These are phyloP conservation scores for Acanthisitta chloris DNA, from an alignment of 2,113 vertebrate genomes.

Conservation along the genomic window DNA sequence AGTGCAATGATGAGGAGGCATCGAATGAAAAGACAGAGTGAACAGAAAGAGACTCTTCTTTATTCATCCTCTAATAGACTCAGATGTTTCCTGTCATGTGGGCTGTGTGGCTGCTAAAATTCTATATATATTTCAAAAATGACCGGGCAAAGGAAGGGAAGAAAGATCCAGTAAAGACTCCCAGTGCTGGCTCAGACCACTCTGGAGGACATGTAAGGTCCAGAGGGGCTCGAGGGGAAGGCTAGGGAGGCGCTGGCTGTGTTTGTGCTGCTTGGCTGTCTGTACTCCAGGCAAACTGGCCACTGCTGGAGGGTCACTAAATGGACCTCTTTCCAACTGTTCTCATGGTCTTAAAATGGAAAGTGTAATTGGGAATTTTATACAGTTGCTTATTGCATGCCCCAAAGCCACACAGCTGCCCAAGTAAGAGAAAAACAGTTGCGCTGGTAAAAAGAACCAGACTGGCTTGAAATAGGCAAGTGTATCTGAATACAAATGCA, in stretches of 20 bases:
- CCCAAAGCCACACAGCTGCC: neutral
- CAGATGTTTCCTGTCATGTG: neutral
- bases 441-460: neutral
- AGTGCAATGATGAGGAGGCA: neutral
- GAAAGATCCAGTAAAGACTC: neutral
- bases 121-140: neutral
- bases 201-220: too few relatives aligned
- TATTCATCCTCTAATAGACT: neutral
- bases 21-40: neutral
- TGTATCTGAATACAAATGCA: slow-evolving; percentile 31
- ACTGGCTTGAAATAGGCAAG: neutral
- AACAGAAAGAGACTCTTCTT: neutral
- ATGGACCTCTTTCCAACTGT: neutral
- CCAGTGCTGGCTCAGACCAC: fast-evolving
- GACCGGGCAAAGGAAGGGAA: neutral
- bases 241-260: neutral
- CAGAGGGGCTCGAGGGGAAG: fast-evolving
- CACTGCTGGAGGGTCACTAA: neutral
- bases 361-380: neutral
- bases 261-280: neutral
- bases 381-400: neutral
- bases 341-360: neutral
- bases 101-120: neutral
- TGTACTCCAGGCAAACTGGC: neutral
- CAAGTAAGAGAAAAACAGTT: neutral